phyloP scores from a whole-genome alignment of 2,797 vertebrate species.

The Fistularia tabacaria region DNA sequence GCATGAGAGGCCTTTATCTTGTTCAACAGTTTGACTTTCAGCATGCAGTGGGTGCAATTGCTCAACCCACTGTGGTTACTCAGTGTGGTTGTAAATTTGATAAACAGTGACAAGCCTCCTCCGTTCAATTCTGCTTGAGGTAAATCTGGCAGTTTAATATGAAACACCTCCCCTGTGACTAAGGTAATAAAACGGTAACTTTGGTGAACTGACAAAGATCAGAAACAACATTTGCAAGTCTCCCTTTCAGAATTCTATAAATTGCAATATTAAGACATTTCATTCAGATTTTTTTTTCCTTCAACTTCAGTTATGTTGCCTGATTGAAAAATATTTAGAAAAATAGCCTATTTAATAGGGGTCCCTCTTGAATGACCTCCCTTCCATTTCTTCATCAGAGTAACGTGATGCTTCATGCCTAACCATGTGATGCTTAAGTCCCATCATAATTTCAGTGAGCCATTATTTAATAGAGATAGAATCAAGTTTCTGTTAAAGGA shows the following conservation, averaged over 20 bases:
- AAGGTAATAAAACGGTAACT: too few relatives aligned
- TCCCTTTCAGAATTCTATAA: constrained; percentile 4
- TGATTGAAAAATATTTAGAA: constrained; percentile 6
- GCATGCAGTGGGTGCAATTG: constrained; percentile 32
- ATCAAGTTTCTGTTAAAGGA: constrained; percentile 28
- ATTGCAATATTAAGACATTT: background rate
- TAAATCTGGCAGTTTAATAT: constrained; percentile 68
- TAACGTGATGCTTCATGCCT: constrained; percentile 52
- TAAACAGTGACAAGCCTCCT: constrained; percentile 54
- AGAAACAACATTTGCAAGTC: too few relatives aligned
- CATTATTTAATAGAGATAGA: constrained; percentile 27
- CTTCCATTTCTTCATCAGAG: constrained; percentile 20
- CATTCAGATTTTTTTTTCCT: too few relatives aligned
- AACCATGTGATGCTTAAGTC: constrained; percentile 45
- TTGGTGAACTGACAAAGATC: too few relatives aligned
- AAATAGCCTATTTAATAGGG: constrained; percentile 16
- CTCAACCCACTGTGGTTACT: constrained; percentile 47
- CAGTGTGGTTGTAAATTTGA: constrained; percentile 57
- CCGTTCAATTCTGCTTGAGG: constrained; percentile 61
- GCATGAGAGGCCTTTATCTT: background rate
- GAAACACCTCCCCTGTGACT: too few relatives aligned
- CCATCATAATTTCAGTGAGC: constrained; percentile 15
- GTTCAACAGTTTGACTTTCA: constrained; percentile 13
- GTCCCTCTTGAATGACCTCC: constrained; percentile 25
- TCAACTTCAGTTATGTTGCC: constrained; percentile 3